Base-by-base conservation (phyloP, 2,888 invertebrate species). In the Diploptera punctata region DNA sequence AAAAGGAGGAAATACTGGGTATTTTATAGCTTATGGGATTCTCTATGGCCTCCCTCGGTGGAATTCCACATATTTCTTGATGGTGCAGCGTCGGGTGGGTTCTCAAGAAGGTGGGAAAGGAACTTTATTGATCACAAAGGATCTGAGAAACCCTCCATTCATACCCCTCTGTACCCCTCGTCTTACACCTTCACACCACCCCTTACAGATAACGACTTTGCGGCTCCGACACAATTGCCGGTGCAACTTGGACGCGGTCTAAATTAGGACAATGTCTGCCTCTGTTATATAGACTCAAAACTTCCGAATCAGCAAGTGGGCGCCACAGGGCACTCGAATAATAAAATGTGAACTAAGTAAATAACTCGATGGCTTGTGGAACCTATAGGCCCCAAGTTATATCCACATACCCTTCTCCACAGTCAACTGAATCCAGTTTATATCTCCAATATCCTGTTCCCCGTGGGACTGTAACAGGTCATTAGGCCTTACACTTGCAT, bases 11-110 rank as follows among this genome's bases (percentile, higher is more conserved):
- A 68, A 71, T 73, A 71, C 71, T 68, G 71, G 70, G 73, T 74
- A 74, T 74, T 74, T 72, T 74, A 74, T 74, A 70, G 73, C 74
- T 74, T 74, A 74, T 73, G 74, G 74, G 73, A 74, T 74, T 74
- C 73, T 71, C 61, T 67, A 62, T 72, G 72, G 73, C 70, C 73
- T 67, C 72, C 49, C 72, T 68, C 72, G 24, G 49, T 44, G 74
- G 74, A 74, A 74, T 74, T 73, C 74, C 70, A 74, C 74, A 74
- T 74, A 74, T 74, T 73, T 73, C 73, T 73, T 73, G 18, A 49
- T 21, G n/a, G 61, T 57, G 29, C 43, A 61, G 31, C 18, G 68
- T n/a, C n/a, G n/a, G 43, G 44, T 43, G 71, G 38, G 54, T 49
- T 16, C 24, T 38, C 43, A 24, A 61, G 62, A 49, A 33, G 68